A percentile compares a stretch with the other conserved stretches of the same genome.
Evolutionary conservation across 2,888 invertebrate species (phyloP).

Genomic region (Smittia sp.): DNA sequence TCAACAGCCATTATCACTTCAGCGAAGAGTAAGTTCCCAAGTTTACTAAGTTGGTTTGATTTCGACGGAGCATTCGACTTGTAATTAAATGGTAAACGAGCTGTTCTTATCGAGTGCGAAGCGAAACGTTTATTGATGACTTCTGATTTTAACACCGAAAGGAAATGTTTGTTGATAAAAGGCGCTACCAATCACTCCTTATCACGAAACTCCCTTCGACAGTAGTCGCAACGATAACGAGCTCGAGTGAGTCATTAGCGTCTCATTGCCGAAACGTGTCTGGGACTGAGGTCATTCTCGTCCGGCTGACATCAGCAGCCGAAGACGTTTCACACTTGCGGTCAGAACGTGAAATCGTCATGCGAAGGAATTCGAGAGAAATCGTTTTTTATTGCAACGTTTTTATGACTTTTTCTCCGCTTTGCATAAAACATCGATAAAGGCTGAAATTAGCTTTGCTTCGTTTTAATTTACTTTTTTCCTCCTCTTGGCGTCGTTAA

Average conservation of each 20-base stretch:
- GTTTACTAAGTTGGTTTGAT: too few relatives aligned
- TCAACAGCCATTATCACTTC: conserved; percentile 89
- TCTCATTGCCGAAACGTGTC: background rate
- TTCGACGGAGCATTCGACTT: background rate
- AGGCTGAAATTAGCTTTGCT: conserved; percentile 23
- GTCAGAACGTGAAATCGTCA: background rate
- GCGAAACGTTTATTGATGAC: background rate
- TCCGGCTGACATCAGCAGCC: background rate
- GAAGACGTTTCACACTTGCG: too few relatives aligned
- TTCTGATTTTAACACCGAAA: background rate
- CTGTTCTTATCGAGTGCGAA: conserved; percentile 3
- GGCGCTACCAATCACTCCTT: conserved; percentile 13
- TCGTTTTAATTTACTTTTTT: conserved; percentile 20
- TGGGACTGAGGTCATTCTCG: background rate
- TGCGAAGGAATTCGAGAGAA: background rate
- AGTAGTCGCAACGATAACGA: background rate
- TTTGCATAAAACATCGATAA: conserved; percentile 28
- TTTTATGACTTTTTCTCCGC: background rate
- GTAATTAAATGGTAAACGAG: conserved; percentile 39
- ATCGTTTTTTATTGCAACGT: background rate
- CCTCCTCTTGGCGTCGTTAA: background rate
- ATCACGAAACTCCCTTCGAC: background rate
- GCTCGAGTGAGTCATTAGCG: background rate
- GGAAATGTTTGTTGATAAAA: conserved; percentile 18
- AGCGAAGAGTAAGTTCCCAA: conserved; percentile 70